Conservation (phyloP, 2,797 vertebrate species). For the Hemitrygon akajei region DNA sequence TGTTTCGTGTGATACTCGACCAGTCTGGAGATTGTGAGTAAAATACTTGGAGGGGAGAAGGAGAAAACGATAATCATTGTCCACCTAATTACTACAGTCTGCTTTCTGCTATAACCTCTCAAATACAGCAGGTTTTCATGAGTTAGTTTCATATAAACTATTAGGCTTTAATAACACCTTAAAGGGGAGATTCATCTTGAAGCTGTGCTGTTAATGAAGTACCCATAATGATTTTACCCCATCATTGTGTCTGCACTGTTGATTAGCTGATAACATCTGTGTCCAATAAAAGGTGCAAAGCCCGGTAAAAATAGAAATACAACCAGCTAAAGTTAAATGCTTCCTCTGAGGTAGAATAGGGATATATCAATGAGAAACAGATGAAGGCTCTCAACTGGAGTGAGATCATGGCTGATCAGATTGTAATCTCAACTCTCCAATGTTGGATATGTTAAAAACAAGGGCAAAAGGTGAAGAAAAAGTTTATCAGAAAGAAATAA, state of each 20-base stretch:
- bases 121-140: not conserved
- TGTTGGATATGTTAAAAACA: not conserved
- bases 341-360: not conserved
- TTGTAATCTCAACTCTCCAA: too few species aligned
- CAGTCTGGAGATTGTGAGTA: not conserved
- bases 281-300: not conserved
- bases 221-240: not conserved
- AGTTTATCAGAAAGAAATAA: too few species aligned
- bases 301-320: not conserved
- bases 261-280: not conserved
- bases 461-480: not conserved
- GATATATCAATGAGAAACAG: not conserved
- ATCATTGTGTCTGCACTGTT: not conserved
- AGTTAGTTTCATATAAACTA: not conserved
- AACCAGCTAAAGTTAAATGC: not conserved
- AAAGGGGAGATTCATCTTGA: not conserved
- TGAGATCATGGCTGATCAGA: too few species aligned
- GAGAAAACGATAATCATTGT: not conserved
- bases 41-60: not conserved
- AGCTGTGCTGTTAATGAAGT: not conserved
- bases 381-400: too few species aligned
- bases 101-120: not conserved
- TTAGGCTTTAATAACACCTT: not conserved
- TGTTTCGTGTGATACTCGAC: not conserved
- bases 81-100: not conserved